Percentiles rank a stretch among this genome's conserved stretches.
Evolutionary conservation across 2,888 invertebrate species (phyloP).

Genomic region (Hedychridium roseum): DNA sequence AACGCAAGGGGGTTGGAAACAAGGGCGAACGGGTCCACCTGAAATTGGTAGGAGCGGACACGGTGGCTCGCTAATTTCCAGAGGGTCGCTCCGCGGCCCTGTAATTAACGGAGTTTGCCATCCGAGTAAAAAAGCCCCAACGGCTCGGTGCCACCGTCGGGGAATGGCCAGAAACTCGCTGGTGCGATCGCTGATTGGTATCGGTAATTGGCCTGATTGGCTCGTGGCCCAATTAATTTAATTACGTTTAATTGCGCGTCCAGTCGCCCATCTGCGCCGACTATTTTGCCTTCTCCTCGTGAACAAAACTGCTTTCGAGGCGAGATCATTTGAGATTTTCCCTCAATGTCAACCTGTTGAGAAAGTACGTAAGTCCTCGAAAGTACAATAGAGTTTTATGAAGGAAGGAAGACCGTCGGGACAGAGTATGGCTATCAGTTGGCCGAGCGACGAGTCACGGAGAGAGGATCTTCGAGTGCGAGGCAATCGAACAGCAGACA

Average conservation of each 20-base stretch:
- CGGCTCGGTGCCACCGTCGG: too few relatives aligned
- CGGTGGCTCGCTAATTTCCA: conserved; percentile 41
- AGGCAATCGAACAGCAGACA: too few relatives aligned
- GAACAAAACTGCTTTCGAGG: too few relatives aligned
- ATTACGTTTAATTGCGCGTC: conserved; percentile 52
- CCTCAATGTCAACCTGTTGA: too few relatives aligned
- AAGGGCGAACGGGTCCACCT: conserved; percentile 21
- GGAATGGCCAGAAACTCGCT: too few relatives aligned
- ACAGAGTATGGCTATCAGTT: too few relatives aligned
- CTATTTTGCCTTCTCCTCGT: conserved; percentile 20
- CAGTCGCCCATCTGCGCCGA: conserved; percentile 26
- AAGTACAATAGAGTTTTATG: too few relatives aligned
- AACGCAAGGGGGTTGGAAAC: conserved; percentile 16
- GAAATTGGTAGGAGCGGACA: conserved; percentile 45
- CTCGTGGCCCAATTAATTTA: conserved; percentile 61
- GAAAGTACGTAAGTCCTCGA: too few relatives aligned
- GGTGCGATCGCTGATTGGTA: conserved; percentile 56
- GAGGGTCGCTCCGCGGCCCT: conserved; percentile 46
- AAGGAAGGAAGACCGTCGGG: too few relatives aligned
- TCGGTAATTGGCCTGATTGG: conserved; percentile 59
- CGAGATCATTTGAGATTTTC: too few relatives aligned
- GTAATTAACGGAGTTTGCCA: conserved; percentile 63
- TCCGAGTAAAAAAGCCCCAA: conserved; percentile 54
- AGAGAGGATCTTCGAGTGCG: too few relatives aligned
- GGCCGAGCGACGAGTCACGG: too few relatives aligned